Evolutionary conservation across 2,888 invertebrate genomes (phyloP).

Genomic region (Lithophane semibrunnea): DNA sequence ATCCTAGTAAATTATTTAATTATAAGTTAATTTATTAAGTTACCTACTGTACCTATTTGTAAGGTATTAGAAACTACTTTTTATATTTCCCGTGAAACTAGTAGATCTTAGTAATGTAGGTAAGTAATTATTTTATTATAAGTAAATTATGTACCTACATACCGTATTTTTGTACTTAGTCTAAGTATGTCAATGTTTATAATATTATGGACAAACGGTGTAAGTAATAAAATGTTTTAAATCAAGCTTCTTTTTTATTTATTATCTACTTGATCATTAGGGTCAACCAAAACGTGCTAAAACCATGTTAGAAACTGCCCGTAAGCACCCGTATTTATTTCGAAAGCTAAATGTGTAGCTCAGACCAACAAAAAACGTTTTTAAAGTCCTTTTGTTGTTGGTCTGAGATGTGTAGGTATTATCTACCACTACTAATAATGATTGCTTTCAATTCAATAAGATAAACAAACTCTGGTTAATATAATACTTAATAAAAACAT

Average conservation of each 20-base stretch:
- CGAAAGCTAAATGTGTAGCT: neutral
- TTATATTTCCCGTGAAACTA: conserved; percentile 32
- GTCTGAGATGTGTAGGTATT: no score
- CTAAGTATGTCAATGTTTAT: conserved; percentile 21
- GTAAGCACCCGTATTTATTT: neutral
- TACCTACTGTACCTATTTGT: conserved; percentile 2
- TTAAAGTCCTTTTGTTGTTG: no score
- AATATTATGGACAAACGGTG: conserved; percentile 34
- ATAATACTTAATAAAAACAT: no score
- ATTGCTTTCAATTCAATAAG: neutral
- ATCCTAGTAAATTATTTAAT: conserved; percentile 34
- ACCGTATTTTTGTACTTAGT: conserved; percentile 31
- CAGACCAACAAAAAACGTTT: no score
- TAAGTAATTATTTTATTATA: neutral
- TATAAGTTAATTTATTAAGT: conserved; percentile 32
- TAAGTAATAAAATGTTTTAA: conserved; percentile 44
- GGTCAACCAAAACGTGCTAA: neutral
- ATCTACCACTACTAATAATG: no score
- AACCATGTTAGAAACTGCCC: neutral
- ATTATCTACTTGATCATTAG: neutral
- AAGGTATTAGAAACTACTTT: neutral
- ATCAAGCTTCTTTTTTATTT: conserved; percentile 10
- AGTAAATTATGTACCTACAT: neutral
- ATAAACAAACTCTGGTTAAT: no score
- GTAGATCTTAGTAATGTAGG: conserved; percentile 26